Conservation (phyloP, 2,113 vertebrate genomes). For the Isichthys henryi region DNA sequence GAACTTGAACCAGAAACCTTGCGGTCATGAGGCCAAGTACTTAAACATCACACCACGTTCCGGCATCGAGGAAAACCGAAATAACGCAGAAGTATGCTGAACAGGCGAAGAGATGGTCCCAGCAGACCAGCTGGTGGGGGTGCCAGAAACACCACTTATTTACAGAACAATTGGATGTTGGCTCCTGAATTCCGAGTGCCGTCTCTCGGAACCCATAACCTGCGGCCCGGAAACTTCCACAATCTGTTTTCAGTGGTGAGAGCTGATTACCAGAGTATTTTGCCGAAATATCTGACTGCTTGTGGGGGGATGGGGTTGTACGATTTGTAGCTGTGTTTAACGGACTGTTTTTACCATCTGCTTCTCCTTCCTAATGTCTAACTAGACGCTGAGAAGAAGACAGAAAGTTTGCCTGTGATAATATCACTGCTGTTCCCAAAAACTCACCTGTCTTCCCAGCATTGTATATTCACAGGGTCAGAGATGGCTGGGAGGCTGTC, state of each 20-base stretch:
- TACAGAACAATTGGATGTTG: slow-evolving; percentile 4
- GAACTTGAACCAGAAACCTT: background rate
- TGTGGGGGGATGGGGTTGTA: background rate
- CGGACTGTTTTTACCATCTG: background rate
- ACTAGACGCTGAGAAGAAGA: background rate
- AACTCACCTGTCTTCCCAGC: background rate
- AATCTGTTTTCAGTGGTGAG: background rate
- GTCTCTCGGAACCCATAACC: background rate
- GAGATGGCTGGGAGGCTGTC: background rate
- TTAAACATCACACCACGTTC: too few relatives aligned
- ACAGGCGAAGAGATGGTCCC: background rate
- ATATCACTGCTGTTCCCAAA: background rate
- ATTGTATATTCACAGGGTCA: background rate
- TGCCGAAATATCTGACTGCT: background rate
- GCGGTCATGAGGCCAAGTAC: background rate
- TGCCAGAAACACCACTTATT: background rate
- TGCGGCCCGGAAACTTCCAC: background rate
- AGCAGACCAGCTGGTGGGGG: background rate
- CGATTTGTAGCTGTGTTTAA: background rate
- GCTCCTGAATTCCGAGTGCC: background rate
- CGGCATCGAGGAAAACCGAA: background rate
- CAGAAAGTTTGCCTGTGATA: background rate
- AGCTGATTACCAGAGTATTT: background rate
- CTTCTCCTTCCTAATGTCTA: background rate
- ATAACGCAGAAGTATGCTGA: background rate